phyloP scores from a whole-genome alignment of 2,888 invertebrate genomes.

The Thecophora atra region DNA sequence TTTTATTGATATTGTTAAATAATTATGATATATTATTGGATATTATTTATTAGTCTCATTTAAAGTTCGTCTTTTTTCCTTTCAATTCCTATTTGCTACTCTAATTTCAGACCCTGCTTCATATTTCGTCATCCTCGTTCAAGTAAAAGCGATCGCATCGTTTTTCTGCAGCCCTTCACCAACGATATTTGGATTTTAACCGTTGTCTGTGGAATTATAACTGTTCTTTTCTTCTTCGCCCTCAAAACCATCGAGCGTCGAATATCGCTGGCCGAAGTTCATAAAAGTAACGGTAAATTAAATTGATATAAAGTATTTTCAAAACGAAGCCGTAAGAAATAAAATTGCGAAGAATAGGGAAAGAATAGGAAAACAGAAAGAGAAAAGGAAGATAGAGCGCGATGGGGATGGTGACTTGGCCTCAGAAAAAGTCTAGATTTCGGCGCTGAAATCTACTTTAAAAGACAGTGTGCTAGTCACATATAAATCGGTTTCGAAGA shows the following conservation, averaged over 20 bases:
- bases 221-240: slow-evolving; percentile 56
- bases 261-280: too few species aligned
- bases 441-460: too few species aligned
- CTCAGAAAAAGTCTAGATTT: too few species aligned
- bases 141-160: slow-evolving; percentile 70
- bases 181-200: slow-evolving; percentile 70
- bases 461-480: too few species aligned
- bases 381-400: background rate
- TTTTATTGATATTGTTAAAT: background rate
- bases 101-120: slow-evolving; percentile 69
- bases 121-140: slow-evolving; percentile 76
- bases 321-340: background rate
- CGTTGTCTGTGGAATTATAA: slow-evolving; percentile 60
- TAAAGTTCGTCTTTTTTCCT: background rate
- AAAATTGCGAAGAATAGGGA: slow-evolving; percentile 36
- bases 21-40: background rate
- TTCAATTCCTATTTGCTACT: background rate
- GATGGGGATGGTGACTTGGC: too few species aligned
- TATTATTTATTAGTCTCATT: background rate
- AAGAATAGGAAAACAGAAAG: slow-evolving; percentile 38
- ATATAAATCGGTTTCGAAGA: too few species aligned
- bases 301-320: background rate
- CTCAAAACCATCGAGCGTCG: slow-evolving; percentile 51
- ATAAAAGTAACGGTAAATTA: background rate
- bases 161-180: slow-evolving; percentile 73